Conservation (phyloP, 2,113 vertebrate species). For the Cephalopholis sonnerati region DNA sequence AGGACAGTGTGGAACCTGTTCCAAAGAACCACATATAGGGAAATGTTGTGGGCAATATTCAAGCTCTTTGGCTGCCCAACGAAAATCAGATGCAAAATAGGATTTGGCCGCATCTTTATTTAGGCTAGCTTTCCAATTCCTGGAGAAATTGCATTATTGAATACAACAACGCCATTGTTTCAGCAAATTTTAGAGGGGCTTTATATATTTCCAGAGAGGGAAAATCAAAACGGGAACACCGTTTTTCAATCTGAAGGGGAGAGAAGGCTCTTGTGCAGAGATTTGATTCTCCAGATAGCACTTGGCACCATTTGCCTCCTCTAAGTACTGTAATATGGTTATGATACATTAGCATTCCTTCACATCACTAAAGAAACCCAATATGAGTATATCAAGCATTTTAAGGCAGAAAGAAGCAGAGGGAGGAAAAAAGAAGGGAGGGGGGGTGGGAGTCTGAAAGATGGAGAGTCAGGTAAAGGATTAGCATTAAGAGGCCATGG, state of each 20-base stretch:
- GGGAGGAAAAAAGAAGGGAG: not conserved
- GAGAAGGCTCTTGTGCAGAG: slow-evolving; percentile 54
- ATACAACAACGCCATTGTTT: slow-evolving; percentile 71
- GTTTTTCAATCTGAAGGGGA: slow-evolving; percentile 43
- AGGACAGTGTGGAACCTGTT: slow-evolving; percentile 10
- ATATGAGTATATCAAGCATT: slow-evolving; percentile 65
- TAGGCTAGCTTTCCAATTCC: slow-evolving; percentile 56
- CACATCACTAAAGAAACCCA: slow-evolving; percentile 69
- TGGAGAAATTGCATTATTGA: slow-evolving; percentile 65
- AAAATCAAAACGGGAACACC: slow-evolving; percentile 56
- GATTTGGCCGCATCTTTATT: slow-evolving; percentile 64
- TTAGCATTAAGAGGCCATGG: slow-evolving; percentile 48
- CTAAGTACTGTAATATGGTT: slow-evolving; percentile 70
- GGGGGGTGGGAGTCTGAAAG: slow-evolving; percentile 26
- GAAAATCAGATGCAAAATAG: slow-evolving; percentile 49
- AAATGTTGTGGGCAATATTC: slow-evolving; percentile 23
- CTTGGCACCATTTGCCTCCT: slow-evolving; percentile 62
- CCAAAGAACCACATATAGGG: slow-evolving; percentile 11
- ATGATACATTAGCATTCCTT: slow-evolving; percentile 76
- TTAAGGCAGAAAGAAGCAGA: slow-evolving; percentile 44
- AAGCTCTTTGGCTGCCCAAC: slow-evolving; percentile 18
- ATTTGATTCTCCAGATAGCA: slow-evolving; percentile 75
- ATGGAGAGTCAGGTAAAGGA: slow-evolving; percentile 67
- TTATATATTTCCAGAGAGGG: slow-evolving; percentile 51
- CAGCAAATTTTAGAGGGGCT: slow-evolving; percentile 47